A percentile compares a stretch with the other conserved stretches of the same genome.
Conservation (phyloP, 2,113 vertebrate genomes). For the Gallinago paraguaiae region DNA sequence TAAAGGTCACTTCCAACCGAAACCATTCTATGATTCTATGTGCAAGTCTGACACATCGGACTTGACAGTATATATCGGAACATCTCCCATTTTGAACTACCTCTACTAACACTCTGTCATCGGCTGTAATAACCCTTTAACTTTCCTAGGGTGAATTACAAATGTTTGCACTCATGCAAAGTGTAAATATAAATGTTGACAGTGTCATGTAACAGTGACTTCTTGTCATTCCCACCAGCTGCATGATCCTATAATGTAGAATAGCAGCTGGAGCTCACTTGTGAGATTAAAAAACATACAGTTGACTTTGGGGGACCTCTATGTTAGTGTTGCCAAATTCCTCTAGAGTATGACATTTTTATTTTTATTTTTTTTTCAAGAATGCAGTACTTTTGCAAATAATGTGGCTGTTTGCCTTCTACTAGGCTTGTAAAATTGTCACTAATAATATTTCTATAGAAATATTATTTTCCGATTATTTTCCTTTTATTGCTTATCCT, state of each 20-base stretch:
- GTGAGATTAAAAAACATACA: neutral
- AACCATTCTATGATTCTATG: neutral
- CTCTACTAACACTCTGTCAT: neutral
- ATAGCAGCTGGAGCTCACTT: neutral
- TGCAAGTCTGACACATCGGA: neutral
- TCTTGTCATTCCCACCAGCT: slow-evolving; percentile 34
- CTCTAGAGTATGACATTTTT: neutral
- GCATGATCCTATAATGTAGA: neutral
- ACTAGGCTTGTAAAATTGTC: neutral
- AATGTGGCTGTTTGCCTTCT: neutral
- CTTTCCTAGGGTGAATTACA: slow-evolving; percentile 34
- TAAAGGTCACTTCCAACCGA: neutral
- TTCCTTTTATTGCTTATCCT: neutral
- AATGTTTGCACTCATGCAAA: slow-evolving; percentile 38
- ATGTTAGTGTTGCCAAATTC: neutral
- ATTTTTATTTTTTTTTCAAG: neutral
- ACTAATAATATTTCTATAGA: neutral
- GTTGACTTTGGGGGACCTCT: neutral
- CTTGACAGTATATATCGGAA: slow-evolving; percentile 4
- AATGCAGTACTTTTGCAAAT: neutral
- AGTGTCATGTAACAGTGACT: slow-evolving; percentile 6
- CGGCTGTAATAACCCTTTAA: neutral
- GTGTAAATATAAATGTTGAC: slow-evolving; percentile 20
- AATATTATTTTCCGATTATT: neutral
- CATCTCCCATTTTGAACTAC: slow-evolving; percentile 9